phyloP scores from a whole-genome alignment of 2,797 vertebrate genomes.

The Cheirogaleus major region DNA sequence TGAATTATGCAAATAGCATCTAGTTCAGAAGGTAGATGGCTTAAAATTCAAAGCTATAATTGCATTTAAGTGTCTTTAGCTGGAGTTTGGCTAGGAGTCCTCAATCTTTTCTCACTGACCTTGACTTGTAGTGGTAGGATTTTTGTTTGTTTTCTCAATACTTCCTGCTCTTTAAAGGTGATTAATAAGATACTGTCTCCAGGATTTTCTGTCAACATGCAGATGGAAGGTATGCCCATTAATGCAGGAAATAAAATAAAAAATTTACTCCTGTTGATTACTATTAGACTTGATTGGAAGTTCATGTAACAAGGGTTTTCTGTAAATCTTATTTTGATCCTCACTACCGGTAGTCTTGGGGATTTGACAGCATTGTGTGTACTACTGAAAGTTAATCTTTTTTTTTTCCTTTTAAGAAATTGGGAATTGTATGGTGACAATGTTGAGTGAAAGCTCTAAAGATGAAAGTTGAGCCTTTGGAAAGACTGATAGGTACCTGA shows the following conservation, averaged over 20 bases:
- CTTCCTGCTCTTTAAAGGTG: neutral
- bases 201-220: neutral
- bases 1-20: neutral
- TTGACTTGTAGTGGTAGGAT: conserved; percentile 21
- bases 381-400: neutral
- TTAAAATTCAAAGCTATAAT: conserved; percentile 25
- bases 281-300: conserved; percentile 28
- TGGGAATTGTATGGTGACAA: neutral
- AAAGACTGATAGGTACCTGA: neutral
- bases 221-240: neutral
- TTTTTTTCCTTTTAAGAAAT: neutral
- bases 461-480: neutral
- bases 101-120: neutral
- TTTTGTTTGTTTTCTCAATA: neutral
- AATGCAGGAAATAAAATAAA: conserved; percentile 29
- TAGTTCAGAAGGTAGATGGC: conserved; percentile 26
- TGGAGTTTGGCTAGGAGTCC: neutral
- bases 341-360: neutral
- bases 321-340: conserved; percentile 16
- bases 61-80: neutral
- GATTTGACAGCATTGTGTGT: neutral
- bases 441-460: conserved; percentile 6
- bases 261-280: conserved; percentile 27
- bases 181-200: neutral
- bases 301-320: conserved; percentile 26